A percentile compares a stretch with the other conserved stretches of the same genome.
phyloP scores from a whole-genome alignment of 2,888 invertebrate genomes.

The Blastobasis adustella region DNA sequence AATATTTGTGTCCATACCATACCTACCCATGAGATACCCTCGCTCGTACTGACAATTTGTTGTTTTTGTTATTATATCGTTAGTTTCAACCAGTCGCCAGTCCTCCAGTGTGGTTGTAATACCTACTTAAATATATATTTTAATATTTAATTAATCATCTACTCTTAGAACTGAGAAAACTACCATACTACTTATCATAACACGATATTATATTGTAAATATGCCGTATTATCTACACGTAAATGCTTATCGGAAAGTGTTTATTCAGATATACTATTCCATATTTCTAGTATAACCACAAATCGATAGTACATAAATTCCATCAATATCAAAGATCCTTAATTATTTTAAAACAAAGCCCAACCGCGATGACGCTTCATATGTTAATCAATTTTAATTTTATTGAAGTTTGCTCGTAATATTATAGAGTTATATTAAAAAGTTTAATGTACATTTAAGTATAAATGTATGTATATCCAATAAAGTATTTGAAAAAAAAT shows the following conservation, averaged over 20 bases:
- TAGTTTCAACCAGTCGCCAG: constrained; percentile 34
- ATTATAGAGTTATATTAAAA: constrained; percentile 73
- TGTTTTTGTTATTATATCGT: no score
- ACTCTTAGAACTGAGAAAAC: constrained; percentile 37
- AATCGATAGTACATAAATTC: constrained; percentile 68
- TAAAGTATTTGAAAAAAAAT: constrained; percentile 51
- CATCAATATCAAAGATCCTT: constrained; percentile 66
- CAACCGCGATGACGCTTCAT: constrained; percentile 56
- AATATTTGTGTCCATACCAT: no score
- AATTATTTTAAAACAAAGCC: constrained; percentile 43
- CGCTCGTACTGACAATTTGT: no score
- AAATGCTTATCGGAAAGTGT: constrained; percentile 55
- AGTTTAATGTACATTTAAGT: constrained; percentile 59
- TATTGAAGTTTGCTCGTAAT: constrained; percentile 73
- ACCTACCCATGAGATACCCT: no score
- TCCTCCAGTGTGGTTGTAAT: constrained; percentile 63
- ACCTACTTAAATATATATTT: constrained; percentile 42
- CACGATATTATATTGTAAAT: constrained; percentile 53
- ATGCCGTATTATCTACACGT: constrained; percentile 44
- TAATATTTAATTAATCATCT: constrained; percentile 42
- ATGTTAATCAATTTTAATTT: constrained; percentile 73
- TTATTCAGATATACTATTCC: constrained; percentile 44
- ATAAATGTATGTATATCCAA: constrained; percentile 49
- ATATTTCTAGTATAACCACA: constrained; percentile 64
- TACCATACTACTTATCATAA: constrained; percentile 39